Conservation (phyloP, 2,888 invertebrate genomes). For the Pollenia labialis region DNA sequence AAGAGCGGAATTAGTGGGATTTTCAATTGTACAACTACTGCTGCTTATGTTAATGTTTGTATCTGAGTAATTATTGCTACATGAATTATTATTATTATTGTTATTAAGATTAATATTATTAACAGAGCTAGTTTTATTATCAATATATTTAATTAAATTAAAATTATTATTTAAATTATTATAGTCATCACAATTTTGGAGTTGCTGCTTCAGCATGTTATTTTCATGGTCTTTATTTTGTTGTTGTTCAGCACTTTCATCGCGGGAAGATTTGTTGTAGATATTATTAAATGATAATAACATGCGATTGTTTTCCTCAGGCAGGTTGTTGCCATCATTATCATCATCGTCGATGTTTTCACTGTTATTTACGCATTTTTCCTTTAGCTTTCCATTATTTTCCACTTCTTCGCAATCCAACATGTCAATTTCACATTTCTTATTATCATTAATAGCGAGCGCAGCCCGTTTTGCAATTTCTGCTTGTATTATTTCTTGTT, state of each 20-base stretch:
- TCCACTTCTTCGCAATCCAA: neutral
- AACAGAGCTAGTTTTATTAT: slow-evolving; percentile 71
- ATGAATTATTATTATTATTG: slow-evolving; percentile 66
- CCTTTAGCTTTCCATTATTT: neutral
- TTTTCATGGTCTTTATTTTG: slow-evolving; percentile 54
- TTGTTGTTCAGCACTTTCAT: slow-evolving; percentile 60
- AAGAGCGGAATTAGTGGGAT: slow-evolving; percentile 14
- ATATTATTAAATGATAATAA: slow-evolving; percentile 81
- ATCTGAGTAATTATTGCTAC: slow-evolving; percentile 66
- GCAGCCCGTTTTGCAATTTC: slow-evolving; percentile 14
- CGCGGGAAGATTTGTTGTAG: slow-evolving; percentile 71
- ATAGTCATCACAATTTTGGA: slow-evolving; percentile 77
- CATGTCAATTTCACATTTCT: slow-evolving; percentile 9
- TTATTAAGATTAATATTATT: slow-evolving; percentile 68
- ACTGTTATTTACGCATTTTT: neutral
- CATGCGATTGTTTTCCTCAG: slow-evolving; percentile 78
- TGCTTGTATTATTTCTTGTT: slow-evolving; percentile 23
- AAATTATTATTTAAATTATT: slow-evolving; percentile 76
- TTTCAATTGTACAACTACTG: slow-evolving; percentile 47
- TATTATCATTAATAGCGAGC: neutral
- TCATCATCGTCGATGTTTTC: neutral
- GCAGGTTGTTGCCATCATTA: slow-evolving; percentile 64
- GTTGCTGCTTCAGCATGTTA: slow-evolving; percentile 68
- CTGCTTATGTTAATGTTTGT: slow-evolving; percentile 56
- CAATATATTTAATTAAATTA: slow-evolving; percentile 74